Percentiles rank a stretch among this genome's conserved stretches.
These are phyloP conservation scores for Tetrao urogallus DNA, from an alignment of 2,113 vertebrate species.

Conservation along the genomic window DNA sequence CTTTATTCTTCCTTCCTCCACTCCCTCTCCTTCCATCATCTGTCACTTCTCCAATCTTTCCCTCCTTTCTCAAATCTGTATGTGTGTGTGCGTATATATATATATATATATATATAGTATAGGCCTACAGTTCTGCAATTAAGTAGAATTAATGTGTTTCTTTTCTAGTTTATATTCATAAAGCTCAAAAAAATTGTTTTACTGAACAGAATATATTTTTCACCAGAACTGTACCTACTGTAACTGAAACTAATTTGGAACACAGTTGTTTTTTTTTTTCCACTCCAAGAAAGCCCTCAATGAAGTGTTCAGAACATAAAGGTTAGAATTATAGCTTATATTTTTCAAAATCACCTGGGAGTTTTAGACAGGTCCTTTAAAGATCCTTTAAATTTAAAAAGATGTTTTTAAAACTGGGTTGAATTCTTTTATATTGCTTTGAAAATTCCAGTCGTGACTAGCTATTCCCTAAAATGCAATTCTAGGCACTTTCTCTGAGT, in stretches of 20 bases:
- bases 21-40: not conserved
- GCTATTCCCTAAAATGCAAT: not conserved
- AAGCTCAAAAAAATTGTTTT: not conserved
- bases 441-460: not conserved
- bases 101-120: not conserved
- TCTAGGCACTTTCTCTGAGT: not conserved
- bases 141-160: not conserved
- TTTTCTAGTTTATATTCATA: not conserved
- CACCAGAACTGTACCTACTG: not conserved
- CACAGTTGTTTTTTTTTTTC: not conserved
- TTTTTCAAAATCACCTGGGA: conserved; percentile 16
- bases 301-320: not conserved
- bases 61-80: not conserved
- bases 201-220: not conserved
- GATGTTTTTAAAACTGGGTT: not conserved
- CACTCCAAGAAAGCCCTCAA: not conserved
- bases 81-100: not conserved
- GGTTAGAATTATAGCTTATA: not conserved
- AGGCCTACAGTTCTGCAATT: not conserved
- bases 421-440: not conserved
- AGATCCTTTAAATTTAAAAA: not conserved
- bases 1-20: not conserved
- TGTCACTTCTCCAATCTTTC: not conserved
- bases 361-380: not conserved
- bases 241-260: conserved; percentile 7